phyloP scores from a whole-genome alignment of 2,113 vertebrate genomes.

The Dinomys branickii region DNA sequence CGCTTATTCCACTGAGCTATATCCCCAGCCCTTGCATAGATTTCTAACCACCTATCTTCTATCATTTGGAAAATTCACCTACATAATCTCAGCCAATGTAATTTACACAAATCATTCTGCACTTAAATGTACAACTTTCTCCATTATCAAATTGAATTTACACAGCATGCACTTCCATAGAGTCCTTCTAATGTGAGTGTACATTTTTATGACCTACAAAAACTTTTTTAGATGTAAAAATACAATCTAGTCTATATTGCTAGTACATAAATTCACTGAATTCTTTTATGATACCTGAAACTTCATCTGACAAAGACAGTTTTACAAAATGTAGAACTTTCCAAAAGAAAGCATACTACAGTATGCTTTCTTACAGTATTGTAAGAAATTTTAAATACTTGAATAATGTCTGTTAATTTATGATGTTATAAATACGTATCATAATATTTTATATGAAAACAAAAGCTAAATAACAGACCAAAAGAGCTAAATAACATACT shows the following conservation, averaged over 20 bases:
- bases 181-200: constrained; percentile 26
- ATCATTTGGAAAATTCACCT: constrained; percentile 82
- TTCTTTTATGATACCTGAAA: constrained; percentile 19
- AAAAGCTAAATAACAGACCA: neutral
- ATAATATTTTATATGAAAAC: neutral
- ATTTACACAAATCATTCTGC: constrained; percentile 71
- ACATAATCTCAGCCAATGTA: constrained; percentile 76
- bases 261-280: neutral
- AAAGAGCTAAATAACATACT: neutral
- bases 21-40: too few relatives aligned
- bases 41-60: constrained; percentile 80
- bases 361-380: neutral
- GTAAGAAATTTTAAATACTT: neutral
- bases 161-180: constrained; percentile 12
- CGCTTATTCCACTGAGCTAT: too few relatives aligned
- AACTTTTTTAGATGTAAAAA: constrained; percentile 32
- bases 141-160: constrained; percentile 69
- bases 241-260: neutral
- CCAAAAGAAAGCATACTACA: neutral
- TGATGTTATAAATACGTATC: neutral
- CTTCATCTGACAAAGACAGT: constrained; percentile 1
- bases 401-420: constrained; percentile 1
- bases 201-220: constrained; percentile 69
- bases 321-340: neutral
- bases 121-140: constrained; percentile 60